Evolutionary conservation across 2,113 vertebrate species (phyloP).

Genomic region (Poeciliopsis prolifica): DNA sequence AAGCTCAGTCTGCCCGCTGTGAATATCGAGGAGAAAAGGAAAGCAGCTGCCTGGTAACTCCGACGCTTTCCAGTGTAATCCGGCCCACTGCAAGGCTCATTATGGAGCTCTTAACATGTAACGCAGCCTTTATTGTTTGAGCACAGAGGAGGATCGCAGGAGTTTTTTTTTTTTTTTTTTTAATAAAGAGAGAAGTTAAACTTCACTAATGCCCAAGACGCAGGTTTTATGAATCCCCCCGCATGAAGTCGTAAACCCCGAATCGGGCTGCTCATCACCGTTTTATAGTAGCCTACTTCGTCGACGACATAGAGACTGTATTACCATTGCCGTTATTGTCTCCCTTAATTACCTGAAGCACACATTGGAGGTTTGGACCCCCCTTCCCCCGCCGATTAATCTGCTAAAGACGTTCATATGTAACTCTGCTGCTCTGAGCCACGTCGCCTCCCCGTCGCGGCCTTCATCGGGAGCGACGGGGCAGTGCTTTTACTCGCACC

Average conservation of each 20-base stretch:
- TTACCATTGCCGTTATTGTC: conserved; percentile 59
- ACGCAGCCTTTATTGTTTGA: neutral
- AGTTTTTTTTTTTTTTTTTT: neutral
- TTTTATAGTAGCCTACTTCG: conserved; percentile 35
- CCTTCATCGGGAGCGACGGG: conserved; percentile 39
- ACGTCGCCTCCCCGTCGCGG: conserved; percentile 11
- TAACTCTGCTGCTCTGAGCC: conserved; percentile 26
- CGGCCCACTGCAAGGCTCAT: conserved; percentile 5
- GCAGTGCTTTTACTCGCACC: conserved; percentile 53
- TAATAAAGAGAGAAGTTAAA: neutral
- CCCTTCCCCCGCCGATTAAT: conserved; percentile 43
- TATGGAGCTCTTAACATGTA: neutral
- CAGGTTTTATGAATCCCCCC: conserved; percentile 21
- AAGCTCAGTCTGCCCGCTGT: neutral
- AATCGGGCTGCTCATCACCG: conserved; percentile 22
- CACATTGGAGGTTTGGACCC: conserved; percentile 36
- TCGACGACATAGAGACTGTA: conserved; percentile 14
- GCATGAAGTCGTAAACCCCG: conserved; percentile 11
- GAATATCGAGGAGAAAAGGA: neutral
- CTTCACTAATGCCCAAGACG: neutral
- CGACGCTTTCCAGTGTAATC: neutral
- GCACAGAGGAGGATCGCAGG: neutral
- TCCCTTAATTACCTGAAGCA: conserved; percentile 66
- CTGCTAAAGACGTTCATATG: conserved; percentile 50
- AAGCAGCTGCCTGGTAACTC: neutral